Base-by-base conservation (phyloP, 1,140 invertebrate species). In the Scaptomyza graminum region DNA sequence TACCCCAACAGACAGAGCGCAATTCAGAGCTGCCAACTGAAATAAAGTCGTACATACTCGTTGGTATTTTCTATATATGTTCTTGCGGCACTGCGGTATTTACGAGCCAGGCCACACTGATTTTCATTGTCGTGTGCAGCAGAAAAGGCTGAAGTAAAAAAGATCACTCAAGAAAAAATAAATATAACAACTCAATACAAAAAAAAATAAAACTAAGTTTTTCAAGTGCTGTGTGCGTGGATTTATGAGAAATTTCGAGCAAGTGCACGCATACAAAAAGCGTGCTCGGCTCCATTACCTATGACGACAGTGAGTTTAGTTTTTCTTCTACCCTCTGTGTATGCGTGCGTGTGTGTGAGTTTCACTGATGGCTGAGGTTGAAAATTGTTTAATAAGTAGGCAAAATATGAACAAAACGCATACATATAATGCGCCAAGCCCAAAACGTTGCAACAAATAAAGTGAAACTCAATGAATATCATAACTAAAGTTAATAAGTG, bases 231-330 rank as follows among this genome's bases (percentile, higher is more conserved):
- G 69, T 62, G 70, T 74, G 69, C 59, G 76, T 71, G 62, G 46
- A 66, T 81, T 59, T 67, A 67, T 84, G 69, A 54, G 54, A 74
- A 66, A 74, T 50, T 69, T 72, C 44, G 15, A 46, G 34, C 62
- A 61, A 78, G 43, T 66, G 81, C 75, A 76, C 77, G 77, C 82
- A 57, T 46, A 22, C 25, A 62, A 63, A 41, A 43, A 56, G 71
- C 55, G 71, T 77, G 74, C 60, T 62, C 44, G 75, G 25, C 49
- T 18, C 18, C 28, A 55, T 60, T 69, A 76, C 67, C 74, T 82
- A 87, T 87, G 82, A 87, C 83, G 82, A 87, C 82, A 88, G 82
- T 87, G 83, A 87, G 82, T 87, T 85, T 69, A 62, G 49, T 73
- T 87, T 82, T 41, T 41, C 37, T 41, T 78, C 59, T 87, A 62